Conservation (phyloP, 2,888 invertebrate genomes). For the Platycheirus albimanus region DNA sequence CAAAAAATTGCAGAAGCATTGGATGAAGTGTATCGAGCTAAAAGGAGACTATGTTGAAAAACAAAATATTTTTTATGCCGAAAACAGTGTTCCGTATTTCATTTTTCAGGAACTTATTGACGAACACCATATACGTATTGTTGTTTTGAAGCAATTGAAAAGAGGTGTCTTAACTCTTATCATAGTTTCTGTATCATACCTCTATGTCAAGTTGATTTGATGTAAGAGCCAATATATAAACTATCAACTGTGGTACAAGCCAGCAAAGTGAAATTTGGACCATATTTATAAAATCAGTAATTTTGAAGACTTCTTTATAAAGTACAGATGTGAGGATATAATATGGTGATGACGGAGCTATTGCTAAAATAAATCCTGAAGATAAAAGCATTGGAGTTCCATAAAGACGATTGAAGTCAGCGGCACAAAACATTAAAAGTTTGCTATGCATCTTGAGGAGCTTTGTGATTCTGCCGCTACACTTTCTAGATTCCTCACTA, state of each 20-base stretch:
- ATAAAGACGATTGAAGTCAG: conserved; percentile 73
- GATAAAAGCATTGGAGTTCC: conserved; percentile 76
- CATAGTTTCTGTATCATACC: too few species aligned
- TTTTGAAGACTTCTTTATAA: neutral
- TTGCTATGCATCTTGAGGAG: conserved; percentile 11
- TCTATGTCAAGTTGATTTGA: too few species aligned
- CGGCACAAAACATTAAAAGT: conserved; percentile 7
- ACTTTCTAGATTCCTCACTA: neutral
- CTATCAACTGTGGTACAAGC: neutral
- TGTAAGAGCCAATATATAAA: neutral
- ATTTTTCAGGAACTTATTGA: too few species aligned
- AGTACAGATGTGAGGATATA: conserved; percentile 75
- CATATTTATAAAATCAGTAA: neutral
- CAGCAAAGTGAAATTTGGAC: neutral
- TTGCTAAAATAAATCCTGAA: conserved; percentile 74
- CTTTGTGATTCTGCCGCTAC: too few species aligned
- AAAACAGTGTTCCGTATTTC: too few species aligned
- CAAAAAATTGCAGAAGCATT: too few species aligned
- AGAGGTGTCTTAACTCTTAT: too few species aligned
- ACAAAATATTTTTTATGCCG: too few species aligned
- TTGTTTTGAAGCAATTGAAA: too few species aligned
- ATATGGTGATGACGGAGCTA: conserved; percentile 76
- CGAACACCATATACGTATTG: too few species aligned
- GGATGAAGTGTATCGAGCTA: too few species aligned
- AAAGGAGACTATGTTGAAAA: too few species aligned